phyloP scores from a whole-genome alignment of 2,113 vertebrate species.

The Genyomyrus donnyi region DNA sequence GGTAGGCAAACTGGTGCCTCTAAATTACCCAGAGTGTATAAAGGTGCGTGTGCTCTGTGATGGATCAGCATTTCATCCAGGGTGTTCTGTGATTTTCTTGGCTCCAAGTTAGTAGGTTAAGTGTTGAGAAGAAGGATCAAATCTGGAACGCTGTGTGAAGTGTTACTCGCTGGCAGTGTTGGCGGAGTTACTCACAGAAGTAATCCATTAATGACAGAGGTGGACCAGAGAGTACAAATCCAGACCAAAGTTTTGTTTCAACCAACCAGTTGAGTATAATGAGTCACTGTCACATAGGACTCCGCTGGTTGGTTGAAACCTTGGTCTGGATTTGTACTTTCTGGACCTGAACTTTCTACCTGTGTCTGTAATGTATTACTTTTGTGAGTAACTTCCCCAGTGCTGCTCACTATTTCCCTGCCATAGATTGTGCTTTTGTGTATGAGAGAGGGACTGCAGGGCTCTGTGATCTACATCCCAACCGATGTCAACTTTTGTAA shows the following conservation, averaged over 20 bases:
- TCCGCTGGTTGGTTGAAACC: too few relatives aligned
- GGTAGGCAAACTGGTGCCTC: background rate
- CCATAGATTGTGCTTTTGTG: background rate
- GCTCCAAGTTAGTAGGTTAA: background rate
- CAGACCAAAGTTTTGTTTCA: too few relatives aligned
- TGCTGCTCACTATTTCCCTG: background rate
- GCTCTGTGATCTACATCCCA: background rate
- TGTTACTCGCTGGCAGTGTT: background rate
- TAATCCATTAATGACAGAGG: too few relatives aligned
- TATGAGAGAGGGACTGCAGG: background rate
- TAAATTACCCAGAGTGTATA: background rate
- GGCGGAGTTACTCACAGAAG: too few relatives aligned
- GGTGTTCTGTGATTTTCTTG: background rate
- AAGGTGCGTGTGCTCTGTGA: background rate
- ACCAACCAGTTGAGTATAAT: too few relatives aligned
- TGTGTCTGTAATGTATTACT: too few relatives aligned
- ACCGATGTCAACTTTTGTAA: background rate
- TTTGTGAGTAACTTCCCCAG: too few relatives aligned
- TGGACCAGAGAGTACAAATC: too few relatives aligned
- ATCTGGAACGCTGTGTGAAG: background rate
- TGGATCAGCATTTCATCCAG: background rate
- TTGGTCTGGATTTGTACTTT: too few relatives aligned
- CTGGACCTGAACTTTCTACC: too few relatives aligned
- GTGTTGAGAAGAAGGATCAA: background rate
- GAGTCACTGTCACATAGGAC: too few relatives aligned